phyloP scores from a whole-genome alignment of 2,797 vertebrate species.

The Enoplosus armatus region DNA sequence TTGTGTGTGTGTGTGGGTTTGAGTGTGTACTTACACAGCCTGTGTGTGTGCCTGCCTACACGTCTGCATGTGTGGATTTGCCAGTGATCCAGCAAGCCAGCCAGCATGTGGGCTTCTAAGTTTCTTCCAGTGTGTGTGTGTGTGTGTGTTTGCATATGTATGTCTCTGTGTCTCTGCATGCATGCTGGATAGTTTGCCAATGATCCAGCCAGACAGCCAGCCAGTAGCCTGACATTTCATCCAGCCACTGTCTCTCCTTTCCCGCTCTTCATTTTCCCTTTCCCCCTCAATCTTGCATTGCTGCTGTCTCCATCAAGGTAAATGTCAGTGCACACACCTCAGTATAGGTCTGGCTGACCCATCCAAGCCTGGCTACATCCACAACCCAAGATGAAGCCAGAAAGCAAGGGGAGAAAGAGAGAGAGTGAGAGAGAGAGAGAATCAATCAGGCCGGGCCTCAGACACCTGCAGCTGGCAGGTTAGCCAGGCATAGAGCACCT shows the following conservation, averaged over 20 bases:
- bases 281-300: constrained; percentile 50
- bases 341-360: constrained; percentile 70
- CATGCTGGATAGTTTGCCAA: constrained; percentile 29
- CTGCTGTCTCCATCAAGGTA: constrained; percentile 64
- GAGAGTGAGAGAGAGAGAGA: constrained; percentile 47
- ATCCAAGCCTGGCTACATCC: constrained; percentile 51
- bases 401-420: constrained; percentile 18
- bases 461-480: constrained; percentile 80
- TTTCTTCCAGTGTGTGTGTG: not conserved
- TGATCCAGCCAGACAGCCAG: constrained; percentile 31
- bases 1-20: not conserved
- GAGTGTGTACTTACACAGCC: no score
- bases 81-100: not conserved
- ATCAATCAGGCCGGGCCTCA: constrained; percentile 77
- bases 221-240: constrained; percentile 73
- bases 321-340: constrained; percentile 82
- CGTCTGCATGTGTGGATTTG: not conserved
- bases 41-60: not conserved
- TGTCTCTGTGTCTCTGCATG: constrained; percentile 32
- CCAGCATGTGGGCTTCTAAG: not conserved
- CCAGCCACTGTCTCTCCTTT: constrained; percentile 36
- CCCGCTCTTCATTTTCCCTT: constrained; percentile 35
- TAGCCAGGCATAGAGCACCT: constrained; percentile 76
- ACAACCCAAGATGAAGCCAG: constrained; percentile 44
- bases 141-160: not conserved